A percentile compares a stretch with the other conserved stretches of the same genome.
Evolutionary conservation across 2,888 invertebrate genomes (phyloP).

Genomic region (Lithodes maja): DNA sequence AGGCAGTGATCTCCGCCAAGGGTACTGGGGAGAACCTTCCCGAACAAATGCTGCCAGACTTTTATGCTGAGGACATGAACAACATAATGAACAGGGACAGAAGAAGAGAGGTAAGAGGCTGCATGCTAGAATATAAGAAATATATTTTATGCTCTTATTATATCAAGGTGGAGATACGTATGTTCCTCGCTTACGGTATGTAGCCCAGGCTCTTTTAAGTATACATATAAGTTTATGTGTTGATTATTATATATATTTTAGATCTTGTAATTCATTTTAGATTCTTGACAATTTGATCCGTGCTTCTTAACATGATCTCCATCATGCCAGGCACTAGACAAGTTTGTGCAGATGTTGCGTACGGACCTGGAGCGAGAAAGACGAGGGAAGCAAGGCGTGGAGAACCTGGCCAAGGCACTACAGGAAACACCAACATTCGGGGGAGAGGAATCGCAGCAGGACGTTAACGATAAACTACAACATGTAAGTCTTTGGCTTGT

Average conservation of each 20-base stretch:
- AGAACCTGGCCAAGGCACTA: slow-evolving; percentile 91
- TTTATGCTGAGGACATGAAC: slow-evolving; percentile 95
- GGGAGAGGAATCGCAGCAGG: slow-evolving; percentile 91
- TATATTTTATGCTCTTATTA: no score
- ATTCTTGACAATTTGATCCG: no score
- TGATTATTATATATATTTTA: no score
- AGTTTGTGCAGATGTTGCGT: slow-evolving; percentile 88
- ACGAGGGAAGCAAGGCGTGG: slow-evolving; percentile 90
- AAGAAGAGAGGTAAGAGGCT: slow-evolving; percentile 82
- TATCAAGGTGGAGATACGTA: no score
- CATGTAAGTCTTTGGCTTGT: slow-evolving; percentile 80
- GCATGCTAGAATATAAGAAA: no score
- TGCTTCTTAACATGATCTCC: no score
- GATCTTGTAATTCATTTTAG: no score
- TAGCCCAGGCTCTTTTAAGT: no score
- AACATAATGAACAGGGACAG: slow-evolving; percentile 94
- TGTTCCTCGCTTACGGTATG: no score
- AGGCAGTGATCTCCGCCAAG: slow-evolving; percentile 80
- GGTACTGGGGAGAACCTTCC: slow-evolving; percentile 82
- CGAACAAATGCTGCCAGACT: slow-evolving; percentile 93
- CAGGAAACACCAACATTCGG: slow-evolving; percentile 90
- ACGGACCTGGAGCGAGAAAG: slow-evolving; percentile 92
- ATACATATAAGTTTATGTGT: no score
- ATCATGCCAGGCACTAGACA: slow-evolving; percentile 82
- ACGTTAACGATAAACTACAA: slow-evolving; percentile 92